Evolutionary conservation across 2,888 invertebrate species (phyloP).

Genomic region (Leptinotarsa peninsularis): DNA sequence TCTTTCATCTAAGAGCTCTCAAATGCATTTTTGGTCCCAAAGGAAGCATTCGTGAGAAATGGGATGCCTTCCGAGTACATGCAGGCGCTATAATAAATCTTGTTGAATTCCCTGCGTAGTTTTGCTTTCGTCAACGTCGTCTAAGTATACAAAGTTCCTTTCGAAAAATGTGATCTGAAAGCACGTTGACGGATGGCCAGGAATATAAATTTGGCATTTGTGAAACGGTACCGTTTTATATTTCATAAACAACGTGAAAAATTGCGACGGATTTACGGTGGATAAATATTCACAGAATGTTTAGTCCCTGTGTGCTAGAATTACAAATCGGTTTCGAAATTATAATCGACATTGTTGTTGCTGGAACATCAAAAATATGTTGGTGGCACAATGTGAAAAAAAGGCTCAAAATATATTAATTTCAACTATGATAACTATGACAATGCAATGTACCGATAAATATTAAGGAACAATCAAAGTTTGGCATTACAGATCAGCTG

Average conservation of each 20-base stretch:
- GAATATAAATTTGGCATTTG: background rate
- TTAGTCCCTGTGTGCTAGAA: background rate
- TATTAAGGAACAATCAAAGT: too few relatives aligned
- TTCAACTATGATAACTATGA: too few relatives aligned
- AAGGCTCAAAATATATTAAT: too few relatives aligned
- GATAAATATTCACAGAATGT: background rate
- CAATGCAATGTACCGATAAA: too few relatives aligned
- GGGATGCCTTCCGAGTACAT: background rate
- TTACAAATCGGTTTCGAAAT: background rate
- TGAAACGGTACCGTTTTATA: background rate
- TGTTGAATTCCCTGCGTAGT: background rate
- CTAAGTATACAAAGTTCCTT: background rate
- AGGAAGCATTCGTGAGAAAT: background rate
- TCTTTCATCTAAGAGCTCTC: background rate
- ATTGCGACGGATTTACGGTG: background rate
- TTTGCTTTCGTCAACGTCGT: slow-evolving; percentile 4
- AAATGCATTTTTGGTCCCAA: background rate
- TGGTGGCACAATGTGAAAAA: too few relatives aligned
- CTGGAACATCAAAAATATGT: background rate
- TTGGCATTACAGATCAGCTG: too few relatives aligned
- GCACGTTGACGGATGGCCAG: background rate
- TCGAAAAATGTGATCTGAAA: background rate
- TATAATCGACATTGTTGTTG: background rate
- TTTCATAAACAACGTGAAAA: background rate
- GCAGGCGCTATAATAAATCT: background rate